phyloP scores from a whole-genome alignment of 2,113 vertebrate genomes.

The Xerus inauris region DNA sequence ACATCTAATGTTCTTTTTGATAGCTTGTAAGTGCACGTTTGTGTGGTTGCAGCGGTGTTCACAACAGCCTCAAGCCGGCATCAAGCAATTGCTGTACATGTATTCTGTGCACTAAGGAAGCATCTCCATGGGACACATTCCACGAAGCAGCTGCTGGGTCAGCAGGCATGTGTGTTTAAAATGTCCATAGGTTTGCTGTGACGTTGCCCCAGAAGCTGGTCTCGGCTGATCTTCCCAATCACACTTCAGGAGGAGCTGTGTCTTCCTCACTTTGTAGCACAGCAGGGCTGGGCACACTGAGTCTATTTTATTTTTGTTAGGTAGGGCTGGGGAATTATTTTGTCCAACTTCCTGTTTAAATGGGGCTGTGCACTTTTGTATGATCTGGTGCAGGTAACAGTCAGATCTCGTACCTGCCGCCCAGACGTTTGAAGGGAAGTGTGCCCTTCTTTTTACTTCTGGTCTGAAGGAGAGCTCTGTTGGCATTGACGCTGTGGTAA shows the following conservation, averaged over 20 bases:
- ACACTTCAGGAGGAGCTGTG: rapidly evolving
- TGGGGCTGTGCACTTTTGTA: not conserved
- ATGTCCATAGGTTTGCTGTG: rapidly evolving
- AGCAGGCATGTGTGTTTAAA: not conserved
- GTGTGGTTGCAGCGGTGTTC: not conserved
- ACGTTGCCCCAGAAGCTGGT: not conserved
- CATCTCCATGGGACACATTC: rapidly evolving
- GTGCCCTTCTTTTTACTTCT: not conserved
- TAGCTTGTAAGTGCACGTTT: not conserved
- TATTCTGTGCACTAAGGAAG: not conserved
- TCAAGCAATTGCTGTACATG: rapidly evolving
- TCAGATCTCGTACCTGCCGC: rapidly evolving
- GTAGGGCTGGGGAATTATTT: rapidly evolving
- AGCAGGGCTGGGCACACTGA: not conserved
- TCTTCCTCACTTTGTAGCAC: not conserved
- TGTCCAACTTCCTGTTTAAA: not conserved
- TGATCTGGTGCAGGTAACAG: rapidly evolving
- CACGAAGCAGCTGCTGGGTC: not conserved
- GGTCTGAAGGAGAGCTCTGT: rapidly evolving
- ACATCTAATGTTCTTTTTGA: not conserved
- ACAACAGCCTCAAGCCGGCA: not conserved
- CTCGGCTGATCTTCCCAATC: rapidly evolving
- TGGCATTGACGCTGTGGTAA: rapidly evolving
- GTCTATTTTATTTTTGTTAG: not conserved
- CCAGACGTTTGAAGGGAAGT: not conserved